Conservation (phyloP, 2,797 vertebrate genomes). For the Helicolenus hilgendorfi region DNA sequence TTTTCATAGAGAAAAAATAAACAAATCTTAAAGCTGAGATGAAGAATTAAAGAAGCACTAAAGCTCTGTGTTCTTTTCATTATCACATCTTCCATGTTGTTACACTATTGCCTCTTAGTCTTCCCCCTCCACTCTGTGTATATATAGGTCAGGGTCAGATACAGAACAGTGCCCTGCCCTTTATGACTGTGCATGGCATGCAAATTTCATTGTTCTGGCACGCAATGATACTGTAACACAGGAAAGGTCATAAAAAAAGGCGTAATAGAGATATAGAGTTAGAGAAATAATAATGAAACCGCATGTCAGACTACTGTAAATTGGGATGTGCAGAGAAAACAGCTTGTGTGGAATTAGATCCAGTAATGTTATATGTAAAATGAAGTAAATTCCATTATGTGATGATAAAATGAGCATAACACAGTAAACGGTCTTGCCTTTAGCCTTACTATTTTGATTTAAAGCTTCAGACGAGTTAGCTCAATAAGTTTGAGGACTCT, state of each 20-base stretch:
- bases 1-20: not conserved
- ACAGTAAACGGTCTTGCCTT: not conserved
- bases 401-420: not conserved
- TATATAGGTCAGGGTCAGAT: not conserved
- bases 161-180: not conserved
- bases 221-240: not conserved
- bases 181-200: not conserved
- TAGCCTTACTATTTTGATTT: not conserved
- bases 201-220: not conserved
- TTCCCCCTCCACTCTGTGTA: not conserved
- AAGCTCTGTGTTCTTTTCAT: not conserved
- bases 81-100: not conserved
- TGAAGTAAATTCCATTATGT: not conserved
- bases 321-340: not conserved
- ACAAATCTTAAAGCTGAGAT: not conserved
- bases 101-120: not conserved
- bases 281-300: not conserved
- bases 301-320: not conserved
- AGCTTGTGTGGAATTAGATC: not conserved
- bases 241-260: not conserved
- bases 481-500: not conserved
- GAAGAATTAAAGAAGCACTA: slow-evolving; percentile 8
- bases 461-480: not conserved
- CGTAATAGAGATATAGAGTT: not conserved
- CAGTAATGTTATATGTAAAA: not conserved